phyloP scores from a whole-genome alignment of 1,140 invertebrate species.

The Panagrolaimus sp. region DNA sequence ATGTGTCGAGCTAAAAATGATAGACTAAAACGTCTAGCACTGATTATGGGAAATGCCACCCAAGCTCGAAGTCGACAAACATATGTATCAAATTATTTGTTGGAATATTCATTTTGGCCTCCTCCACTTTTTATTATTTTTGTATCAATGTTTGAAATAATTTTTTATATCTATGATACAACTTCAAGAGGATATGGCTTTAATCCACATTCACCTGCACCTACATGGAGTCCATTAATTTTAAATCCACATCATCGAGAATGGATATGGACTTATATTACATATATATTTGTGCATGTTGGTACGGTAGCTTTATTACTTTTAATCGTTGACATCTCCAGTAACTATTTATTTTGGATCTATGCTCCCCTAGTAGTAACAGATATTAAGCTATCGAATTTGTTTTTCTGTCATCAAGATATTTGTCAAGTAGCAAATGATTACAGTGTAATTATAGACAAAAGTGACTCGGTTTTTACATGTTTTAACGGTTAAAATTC shows the following conservation, averaged over 20 bases:
- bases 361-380: no score
- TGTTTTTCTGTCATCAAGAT: no score
- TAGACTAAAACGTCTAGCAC: background rate
- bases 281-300: background rate
- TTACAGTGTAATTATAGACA: no score
- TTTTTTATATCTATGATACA: background rate
- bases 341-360: no score
- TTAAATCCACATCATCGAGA: background rate
- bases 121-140: background rate
- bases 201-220: background rate
- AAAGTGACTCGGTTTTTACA: no score
- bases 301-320: no score
- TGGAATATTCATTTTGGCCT: conserved; percentile 2
- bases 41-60: background rate
- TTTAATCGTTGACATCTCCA: no score
- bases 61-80: background rate
- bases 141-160: background rate
- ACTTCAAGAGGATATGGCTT: background rate
- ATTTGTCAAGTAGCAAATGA: no score
- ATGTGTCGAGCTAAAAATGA: background rate
- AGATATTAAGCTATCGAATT: no score
- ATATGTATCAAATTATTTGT: background rate
- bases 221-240: background rate
- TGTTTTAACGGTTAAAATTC: no score
- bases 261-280: background rate